Percentiles rank a stretch among this genome's conserved stretches.
Evolutionary conservation across 2,113 vertebrate genomes (phyloP).

Genomic region (Merops nubicus): DNA sequence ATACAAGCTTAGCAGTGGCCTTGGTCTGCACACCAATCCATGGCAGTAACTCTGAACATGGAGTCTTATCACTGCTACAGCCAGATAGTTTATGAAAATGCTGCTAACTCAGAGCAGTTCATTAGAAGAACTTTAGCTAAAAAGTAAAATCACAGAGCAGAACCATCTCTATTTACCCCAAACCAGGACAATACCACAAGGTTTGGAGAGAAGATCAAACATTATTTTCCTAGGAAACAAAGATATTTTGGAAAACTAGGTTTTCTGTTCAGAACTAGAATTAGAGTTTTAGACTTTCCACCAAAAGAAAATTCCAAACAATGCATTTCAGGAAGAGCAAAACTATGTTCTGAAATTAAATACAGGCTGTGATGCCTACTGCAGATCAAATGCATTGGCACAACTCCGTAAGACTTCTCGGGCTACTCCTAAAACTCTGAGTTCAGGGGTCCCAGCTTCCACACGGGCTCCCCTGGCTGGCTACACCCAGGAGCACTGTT

Average conservation of each 20-base stretch:
- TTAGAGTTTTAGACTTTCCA: background rate
- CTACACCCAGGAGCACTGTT: too few species aligned
- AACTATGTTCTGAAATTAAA: background rate
- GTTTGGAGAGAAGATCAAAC: background rate
- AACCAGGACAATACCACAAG: too few species aligned
- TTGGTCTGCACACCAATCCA: too few species aligned
- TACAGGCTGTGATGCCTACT: background rate
- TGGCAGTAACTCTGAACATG: too few species aligned
- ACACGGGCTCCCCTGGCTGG: background rate
- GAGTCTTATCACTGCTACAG: too few species aligned
- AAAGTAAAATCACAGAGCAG: too few species aligned
- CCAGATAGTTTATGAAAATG: too few species aligned
- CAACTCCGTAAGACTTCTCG: too few species aligned
- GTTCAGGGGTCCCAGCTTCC: background rate
- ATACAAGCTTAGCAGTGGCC: too few species aligned
- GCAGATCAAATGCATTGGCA: background rate
- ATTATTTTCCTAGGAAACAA: fast-evolving
- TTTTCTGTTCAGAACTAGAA: background rate
- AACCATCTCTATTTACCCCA: too few species aligned
- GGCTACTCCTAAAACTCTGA: background rate
- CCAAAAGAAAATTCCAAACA: background rate
- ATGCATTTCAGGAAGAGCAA: background rate
- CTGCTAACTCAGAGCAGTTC: too few species aligned
- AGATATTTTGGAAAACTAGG: background rate
- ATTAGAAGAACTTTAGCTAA: too few species aligned